Evolutionary conservation across 2,113 vertebrate genomes (phyloP).

Genomic region (Anhinga rufa): DNA sequence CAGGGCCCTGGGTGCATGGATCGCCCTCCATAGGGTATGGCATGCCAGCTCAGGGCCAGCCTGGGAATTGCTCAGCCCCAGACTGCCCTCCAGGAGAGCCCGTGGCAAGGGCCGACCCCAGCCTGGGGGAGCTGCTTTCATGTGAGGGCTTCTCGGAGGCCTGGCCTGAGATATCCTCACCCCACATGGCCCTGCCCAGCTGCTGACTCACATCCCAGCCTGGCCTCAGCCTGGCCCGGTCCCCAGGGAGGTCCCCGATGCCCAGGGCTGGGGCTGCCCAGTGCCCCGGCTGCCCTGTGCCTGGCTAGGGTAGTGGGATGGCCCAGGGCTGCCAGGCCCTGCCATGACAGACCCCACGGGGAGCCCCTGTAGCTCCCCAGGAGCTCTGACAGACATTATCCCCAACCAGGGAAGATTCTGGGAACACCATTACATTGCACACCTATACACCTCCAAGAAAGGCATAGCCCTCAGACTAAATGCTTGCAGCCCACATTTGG

Average conservation of each 20-base stretch:
- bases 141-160: not conserved
- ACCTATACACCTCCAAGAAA: not conserved
- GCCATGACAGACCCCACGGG: accelerated
- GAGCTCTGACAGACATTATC: not conserved
- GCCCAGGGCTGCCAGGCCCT: not conserved
- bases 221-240: accelerated
- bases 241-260: accelerated
- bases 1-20: not conserved
- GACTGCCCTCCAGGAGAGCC: not conserved
- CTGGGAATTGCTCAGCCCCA: not conserved
- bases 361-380: not conserved
- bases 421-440: not conserved
- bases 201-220: too few relatives aligned
- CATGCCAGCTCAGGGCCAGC: not conserved
- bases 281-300: too few relatives aligned
- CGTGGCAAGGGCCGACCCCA: accelerated
- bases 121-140: not conserved
- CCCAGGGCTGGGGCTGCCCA: not conserved
- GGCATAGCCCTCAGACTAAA: not conserved
- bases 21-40: not conserved
- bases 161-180: not conserved
- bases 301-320: not conserved
- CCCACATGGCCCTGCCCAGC: accelerated
- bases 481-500: not conserved
- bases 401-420: not conserved